Percentiles rank a stretch among this genome's conserved stretches.
phyloP scores from a whole-genome alignment of 2,888 invertebrate genomes.

The Drosophila leonis region DNA sequence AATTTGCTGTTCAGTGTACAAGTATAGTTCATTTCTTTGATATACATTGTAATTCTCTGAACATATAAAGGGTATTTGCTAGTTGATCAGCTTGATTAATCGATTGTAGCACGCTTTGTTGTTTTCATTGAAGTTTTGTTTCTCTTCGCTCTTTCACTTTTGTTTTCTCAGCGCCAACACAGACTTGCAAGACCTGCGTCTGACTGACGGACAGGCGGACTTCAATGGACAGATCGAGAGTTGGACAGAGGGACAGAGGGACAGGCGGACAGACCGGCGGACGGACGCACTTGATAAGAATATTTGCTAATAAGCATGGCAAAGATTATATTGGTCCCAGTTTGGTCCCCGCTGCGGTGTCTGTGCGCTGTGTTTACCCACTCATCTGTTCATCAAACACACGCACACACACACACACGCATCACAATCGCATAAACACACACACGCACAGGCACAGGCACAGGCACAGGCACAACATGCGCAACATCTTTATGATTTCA shows the following conservation, averaged over 20 bases:
- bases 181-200: constrained; percentile 44
- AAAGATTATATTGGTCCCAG: constrained; percentile 55
- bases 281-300: constrained; percentile 66
- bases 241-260: constrained; percentile 3
- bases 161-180: constrained; percentile 75
- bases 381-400: constrained; percentile 49
- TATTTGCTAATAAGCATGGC: constrained; percentile 77
- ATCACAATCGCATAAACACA: constrained; percentile 2
- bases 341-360: constrained; percentile 26
- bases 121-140: constrained; percentile 14
- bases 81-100: neutral
- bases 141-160: constrained; percentile 43
- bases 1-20: neutral
- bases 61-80: neutral
- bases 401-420: constrained; percentile 3
- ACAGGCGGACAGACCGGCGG: constrained; percentile 7
- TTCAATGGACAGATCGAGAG: constrained; percentile 8
- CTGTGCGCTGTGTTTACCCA: constrained; percentile 49
- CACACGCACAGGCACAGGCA: neutral
- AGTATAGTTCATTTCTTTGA: neutral
- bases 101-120: constrained; percentile 1
- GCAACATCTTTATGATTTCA: constrained; percentile 54
- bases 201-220: neutral
- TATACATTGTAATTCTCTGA: neutral
- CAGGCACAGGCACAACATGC: constrained; percentile 21